Conservation (phyloP, 1,140 invertebrate species). For the Phymastichus coffea region DNA sequence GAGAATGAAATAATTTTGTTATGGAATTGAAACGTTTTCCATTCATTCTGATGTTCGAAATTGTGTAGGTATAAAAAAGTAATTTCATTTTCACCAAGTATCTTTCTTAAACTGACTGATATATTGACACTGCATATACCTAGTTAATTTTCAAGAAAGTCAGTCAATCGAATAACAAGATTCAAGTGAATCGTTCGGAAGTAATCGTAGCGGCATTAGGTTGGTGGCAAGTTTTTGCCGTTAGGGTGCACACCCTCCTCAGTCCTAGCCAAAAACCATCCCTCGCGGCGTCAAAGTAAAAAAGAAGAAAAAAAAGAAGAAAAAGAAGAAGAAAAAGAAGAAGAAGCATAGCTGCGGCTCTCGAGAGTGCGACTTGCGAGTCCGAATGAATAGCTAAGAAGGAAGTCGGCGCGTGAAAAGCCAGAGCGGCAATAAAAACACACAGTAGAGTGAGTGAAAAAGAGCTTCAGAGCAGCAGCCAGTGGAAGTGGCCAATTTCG, state of each 20-base stretch:
- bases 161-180: constrained; percentile 20
- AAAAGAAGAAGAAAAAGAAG: no score
- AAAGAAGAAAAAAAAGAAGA: background rate
- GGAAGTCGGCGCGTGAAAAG: constrained; percentile 22
- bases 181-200: constrained; percentile 19
- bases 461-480: constrained; percentile 48
- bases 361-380: constrained; percentile 11
- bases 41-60: no score
- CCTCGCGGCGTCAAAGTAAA: background rate
- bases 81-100: no score
- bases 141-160: background rate
- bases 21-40: no score
- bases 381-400: no score
- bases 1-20: no score
- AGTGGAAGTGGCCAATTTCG: constrained; percentile 41
- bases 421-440: constrained; percentile 49
- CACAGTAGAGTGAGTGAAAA: no score
- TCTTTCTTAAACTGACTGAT: no score
- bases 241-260: background rate
- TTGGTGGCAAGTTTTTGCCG: background rate
- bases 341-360: no score
- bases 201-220: constrained; percentile 8
- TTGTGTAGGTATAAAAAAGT: no score
- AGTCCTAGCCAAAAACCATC: no score
- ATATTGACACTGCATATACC: no score